Base-by-base conservation (phyloP, 1,140 invertebrate species). In the Diabrotica virgifera region DNA sequence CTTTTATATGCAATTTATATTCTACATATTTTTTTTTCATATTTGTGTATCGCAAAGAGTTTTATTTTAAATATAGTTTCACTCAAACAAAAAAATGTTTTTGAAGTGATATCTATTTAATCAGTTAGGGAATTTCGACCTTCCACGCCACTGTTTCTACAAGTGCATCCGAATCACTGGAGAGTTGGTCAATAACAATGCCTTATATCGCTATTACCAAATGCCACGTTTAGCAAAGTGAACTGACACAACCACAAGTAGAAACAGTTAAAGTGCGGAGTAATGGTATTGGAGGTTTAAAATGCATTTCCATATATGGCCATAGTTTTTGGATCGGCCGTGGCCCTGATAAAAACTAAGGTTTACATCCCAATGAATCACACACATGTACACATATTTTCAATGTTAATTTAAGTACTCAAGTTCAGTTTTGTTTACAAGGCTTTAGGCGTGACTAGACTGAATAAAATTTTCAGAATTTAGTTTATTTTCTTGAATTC, bases 151-250 rank as follows among this genome's bases (percentile, higher is more conserved):
- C 40, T 46, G 40, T 46, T 10, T 10, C 8, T 46, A 24, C 24
- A 46, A 46, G n/a, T 46, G 40, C 40, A 46, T 46, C 40, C 8
- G 40, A 46, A 46, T n/a, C n/a, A 10, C 40, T 46, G 24, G 24
- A 24, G 24, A 24, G 24, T 24, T 46, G 40, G n/a, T 46, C 40
- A 46, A 46, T 46, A 46, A 46, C 40, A 46, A 46, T n/a, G n/a
- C 40, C 40, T 46, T 46, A 46, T 46, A 46, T 46, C n/a, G n/a
- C n/a, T n/a, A n/a, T 46, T 46, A 46, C n/a, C 40, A n/a, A 46
- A 46, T 46, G 40, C 40, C 40, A 46, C 40, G 5, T 46, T 46
- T 24, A 24, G 24, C 24, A 24, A 24, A 24, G 24, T 24, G 24
- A 24, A 24, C 24, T 24, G 24, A 24, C 24, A 24, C 24, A 1